These are phyloP conservation scores for Autographa pulchrina DNA, from an alignment of 2,888 invertebrate genomes.

Conservation along the genomic window DNA sequence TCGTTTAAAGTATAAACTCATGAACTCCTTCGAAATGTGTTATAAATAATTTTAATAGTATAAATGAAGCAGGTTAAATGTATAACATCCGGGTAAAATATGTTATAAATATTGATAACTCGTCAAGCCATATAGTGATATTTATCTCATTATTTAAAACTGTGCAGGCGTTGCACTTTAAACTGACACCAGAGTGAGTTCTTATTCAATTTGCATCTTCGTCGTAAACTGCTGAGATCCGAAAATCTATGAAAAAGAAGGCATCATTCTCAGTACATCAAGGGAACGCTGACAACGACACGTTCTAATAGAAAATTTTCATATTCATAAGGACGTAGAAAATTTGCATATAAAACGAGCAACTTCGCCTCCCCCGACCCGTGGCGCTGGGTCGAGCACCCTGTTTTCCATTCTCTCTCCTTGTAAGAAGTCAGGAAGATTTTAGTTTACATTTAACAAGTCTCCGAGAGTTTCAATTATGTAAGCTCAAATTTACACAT, in stretches of 20 bases:
- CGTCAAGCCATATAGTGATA: not conserved
- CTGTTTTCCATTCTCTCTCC: conserved; percentile 80
- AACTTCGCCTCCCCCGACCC: conserved; percentile 76
- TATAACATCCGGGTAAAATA: not conserved
- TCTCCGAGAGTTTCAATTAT: conserved; percentile 52
- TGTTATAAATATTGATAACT: not conserved
- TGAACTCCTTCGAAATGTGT: conserved; percentile 33
- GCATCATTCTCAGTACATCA: conserved; percentile 77
- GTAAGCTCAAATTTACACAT: conserved; percentile 60
- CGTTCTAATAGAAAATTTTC: conserved; percentile 89
- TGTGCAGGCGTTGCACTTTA: conserved; percentile 29
- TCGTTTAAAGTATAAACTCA: conserved; percentile 52
- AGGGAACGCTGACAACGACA: conserved; percentile 86
- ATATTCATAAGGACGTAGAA: conserved; percentile 88
- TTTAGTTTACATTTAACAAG: conserved; percentile 72
- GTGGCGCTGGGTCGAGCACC: conserved; percentile 76
- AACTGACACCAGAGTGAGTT: conserved; percentile 44
- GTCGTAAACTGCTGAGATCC: conserved; percentile 73
- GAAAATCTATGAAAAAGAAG: conserved; percentile 74
- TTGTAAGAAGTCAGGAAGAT: conserved; percentile 76
- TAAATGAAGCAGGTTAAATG: not conserved
- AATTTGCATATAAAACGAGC: conserved; percentile 89
- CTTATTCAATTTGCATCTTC: conserved; percentile 72
- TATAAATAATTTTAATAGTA: conserved; percentile 13
- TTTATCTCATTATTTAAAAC: conserved; percentile 8